Conservation (phyloP, 2,113 vertebrate species). For the Heteronetta atricapilla region DNA sequence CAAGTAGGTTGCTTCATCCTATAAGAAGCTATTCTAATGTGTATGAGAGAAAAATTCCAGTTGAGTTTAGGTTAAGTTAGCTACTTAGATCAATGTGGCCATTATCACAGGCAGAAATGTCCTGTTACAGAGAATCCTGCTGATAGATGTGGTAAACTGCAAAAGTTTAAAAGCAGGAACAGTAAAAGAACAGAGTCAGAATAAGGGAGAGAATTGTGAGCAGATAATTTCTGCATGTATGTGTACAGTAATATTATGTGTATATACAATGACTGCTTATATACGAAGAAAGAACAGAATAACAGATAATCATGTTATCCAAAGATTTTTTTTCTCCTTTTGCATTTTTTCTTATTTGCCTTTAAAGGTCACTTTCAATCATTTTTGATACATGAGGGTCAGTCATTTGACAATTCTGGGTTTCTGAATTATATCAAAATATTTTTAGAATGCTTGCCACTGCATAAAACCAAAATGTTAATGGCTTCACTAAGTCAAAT, state of each 20-base stretch:
- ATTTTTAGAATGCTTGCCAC: slow-evolving; percentile 61
- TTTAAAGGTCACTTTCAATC: neutral
- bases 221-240: neutral
- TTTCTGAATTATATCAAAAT: slow-evolving; percentile 49
- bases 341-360: neutral
- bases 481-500: slow-evolving; percentile 68
- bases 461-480: slow-evolving; percentile 64
- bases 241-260: neutral
- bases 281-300: neutral
- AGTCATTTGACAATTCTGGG: neutral
- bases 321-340: neutral
- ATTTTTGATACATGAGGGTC: neutral
- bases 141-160: neutral
- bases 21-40: neutral
- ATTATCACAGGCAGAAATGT: neutral
- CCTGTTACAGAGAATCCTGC: neutral
- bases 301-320: neutral
- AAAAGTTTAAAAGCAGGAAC: neutral
- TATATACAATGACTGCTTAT: neutral
- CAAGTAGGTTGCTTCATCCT: neutral
- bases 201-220: neutral
- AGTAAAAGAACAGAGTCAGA: neutral
- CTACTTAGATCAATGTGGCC: neutral
- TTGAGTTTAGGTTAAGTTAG: neutral
- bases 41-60: neutral